These are phyloP conservation scores for Vombatus ursinus DNA, from an alignment of 2,113 vertebrate genomes.

Conservation along the genomic window DNA sequence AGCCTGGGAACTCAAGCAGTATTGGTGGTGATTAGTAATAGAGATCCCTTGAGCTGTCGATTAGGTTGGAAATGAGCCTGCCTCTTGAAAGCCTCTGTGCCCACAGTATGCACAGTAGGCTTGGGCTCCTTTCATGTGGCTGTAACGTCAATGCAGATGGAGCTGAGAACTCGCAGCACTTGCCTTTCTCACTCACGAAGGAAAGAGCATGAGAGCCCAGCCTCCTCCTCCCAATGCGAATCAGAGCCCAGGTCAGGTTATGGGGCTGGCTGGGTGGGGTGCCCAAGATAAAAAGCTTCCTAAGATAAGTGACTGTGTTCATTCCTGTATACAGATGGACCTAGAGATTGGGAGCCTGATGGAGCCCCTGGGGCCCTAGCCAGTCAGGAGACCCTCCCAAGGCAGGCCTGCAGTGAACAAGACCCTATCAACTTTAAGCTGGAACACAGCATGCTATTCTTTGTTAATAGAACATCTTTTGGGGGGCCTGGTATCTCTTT, in stretches of 20 bases:
- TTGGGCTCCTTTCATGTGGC: conserved; percentile 80
- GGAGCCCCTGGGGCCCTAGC: not conserved
- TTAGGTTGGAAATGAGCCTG: conserved; percentile 75
- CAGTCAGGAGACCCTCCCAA: not conserved
- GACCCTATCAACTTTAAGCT: not conserved
- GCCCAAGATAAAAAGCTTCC: not conserved
- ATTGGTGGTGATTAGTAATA: conserved; percentile 81
- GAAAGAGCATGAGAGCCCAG: not conserved
- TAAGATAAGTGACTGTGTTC: not conserved
- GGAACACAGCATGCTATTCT: not conserved
- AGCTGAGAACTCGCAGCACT: conserved; percentile 78
- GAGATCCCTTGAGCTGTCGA: conserved; percentile 76
- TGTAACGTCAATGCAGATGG: conserved; percentile 68
- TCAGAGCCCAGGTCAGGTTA: not conserved
- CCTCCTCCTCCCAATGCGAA: not conserved
- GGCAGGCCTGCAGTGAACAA: not conserved
- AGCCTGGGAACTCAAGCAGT: conserved; percentile 77
- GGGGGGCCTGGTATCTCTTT: not conserved
- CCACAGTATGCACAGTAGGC: conserved; percentile 78
- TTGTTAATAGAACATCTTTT: not conserved
- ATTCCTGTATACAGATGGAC: not conserved
- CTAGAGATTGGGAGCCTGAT: not conserved
- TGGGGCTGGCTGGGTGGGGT: not conserved
- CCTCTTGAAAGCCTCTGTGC: conserved; percentile 75
- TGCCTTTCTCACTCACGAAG: conserved; percentile 76